A percentile compares a stretch with the other conserved stretches of the same genome.
phyloP scores from a whole-genome alignment of 92 coral and sea anemone genomes.

The Umimayanthus kanabou region DNA sequence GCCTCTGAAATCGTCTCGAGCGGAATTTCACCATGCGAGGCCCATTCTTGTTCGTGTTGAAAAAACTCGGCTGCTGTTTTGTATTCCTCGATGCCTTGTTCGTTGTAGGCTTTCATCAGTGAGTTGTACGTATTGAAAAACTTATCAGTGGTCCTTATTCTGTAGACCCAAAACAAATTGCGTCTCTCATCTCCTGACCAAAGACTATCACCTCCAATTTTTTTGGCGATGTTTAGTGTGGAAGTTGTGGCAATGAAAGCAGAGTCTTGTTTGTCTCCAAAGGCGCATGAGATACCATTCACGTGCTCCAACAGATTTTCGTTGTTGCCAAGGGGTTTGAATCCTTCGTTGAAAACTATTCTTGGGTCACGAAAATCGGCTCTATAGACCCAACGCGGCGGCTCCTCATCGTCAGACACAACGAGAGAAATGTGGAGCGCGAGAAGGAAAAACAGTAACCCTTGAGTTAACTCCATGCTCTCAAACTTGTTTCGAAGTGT shows the following conservation, averaged over 20 bases:
- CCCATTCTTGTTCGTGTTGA: background rate
- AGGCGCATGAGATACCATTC: background rate
- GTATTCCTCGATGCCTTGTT: background rate
- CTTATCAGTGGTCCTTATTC: background rate
- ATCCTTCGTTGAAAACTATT: background rate
- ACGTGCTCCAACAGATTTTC: background rate
- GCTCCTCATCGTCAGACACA: background rate
- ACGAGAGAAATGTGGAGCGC: background rate
- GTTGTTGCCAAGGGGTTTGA: background rate
- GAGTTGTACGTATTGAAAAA: background rate
- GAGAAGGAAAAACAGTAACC: background rate
- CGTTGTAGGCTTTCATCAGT: background rate
- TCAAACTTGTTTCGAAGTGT: background rate
- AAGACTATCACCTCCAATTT: background rate
- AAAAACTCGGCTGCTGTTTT: background rate
- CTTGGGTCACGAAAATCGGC: background rate
- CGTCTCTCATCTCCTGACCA: background rate
- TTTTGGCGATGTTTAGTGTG: background rate
- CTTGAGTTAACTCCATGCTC: background rate
- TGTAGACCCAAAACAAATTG: background rate
- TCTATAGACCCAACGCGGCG: background rate
- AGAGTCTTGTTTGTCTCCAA: background rate
- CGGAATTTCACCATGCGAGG: background rate
- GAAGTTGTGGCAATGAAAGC: background rate
- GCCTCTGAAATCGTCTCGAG: background rate